Base-by-base conservation (phyloP, 35 echinoderm and acorn worm genomes). In the Stichopus chloronotus region DNA sequence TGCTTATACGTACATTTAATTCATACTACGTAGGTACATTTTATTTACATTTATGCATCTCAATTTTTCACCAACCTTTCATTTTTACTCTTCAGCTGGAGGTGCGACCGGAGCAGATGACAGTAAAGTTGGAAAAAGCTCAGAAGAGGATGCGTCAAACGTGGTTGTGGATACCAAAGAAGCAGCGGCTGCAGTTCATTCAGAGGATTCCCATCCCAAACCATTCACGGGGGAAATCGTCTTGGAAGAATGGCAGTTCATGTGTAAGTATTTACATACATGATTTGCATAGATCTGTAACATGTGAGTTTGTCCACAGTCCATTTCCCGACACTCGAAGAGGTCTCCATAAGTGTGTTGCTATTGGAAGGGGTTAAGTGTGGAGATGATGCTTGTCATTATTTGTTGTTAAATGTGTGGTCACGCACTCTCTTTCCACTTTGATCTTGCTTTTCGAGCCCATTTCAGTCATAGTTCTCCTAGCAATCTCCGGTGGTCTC, bases 191-290 rank as follows among this genome's bases (percentile, higher is more conserved):
- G 87, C 87, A 71, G 87, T 89, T 4, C 59, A 89, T n/a, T 43
- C 22, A 14, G 14, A 89, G 52, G 87, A 89, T 17, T 65, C 87
- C 59, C 59, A 89, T 72, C 87, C 59, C 57, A 89, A 89, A 43
- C 87, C 87, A n/a, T 89, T 89, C 59, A 89, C 87, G 5, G 90
- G 90, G 20, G 90, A 91, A 59, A 91, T 91, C 16, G 90, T 91
- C 52, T 56, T 91, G 72, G 90, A 91, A 58, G 90, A 91, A 91
- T 91, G 90, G 90, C 90, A 91, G 56, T 91, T 91, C 58, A 91
- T 91, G 90, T 22, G 90, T 91, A 30, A 91, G 90, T 91, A 79
- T 58, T 20, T 21, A 30, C 80, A 83, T 16, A 17, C 12, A 52
- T 79, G 19, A 54, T 87, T 89, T 52, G 55, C 2, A 20, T 57